Base-by-base conservation (phyloP, 1,140 invertebrate genomes). In the Xylocopa sonorina region DNA sequence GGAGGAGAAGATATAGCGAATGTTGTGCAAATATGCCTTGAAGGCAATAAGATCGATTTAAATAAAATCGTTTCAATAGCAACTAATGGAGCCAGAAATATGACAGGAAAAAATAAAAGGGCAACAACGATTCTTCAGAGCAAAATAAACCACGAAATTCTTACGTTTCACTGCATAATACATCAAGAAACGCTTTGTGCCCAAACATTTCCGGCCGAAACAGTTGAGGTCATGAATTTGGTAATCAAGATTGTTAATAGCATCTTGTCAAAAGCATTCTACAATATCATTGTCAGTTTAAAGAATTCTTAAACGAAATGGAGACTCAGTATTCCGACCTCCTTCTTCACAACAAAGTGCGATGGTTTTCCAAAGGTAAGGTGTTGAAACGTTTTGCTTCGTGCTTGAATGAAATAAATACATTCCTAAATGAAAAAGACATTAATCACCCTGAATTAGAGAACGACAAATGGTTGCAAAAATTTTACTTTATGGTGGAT, bases 41-140 rank as follows among this genome's bases (percentile, higher is more conserved):
- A 88, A 79, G 64, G 87, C 62, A 50, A 87, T 84, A 43, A 83
- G 46, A 89, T 89, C 60, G 43, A 78, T 73, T 67, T 88, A 62
- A 69, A 87, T 88, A 88, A 87, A 88, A 86, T 90, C 68, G 85
- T 88, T 58, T 89, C 86, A 55, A 88, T 88, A 71, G 69, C 84
- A 82, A 88, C 66, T 34, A 48, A 68, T 53, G 66, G 66, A 69
- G 82, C 82, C 41, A 82, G 71, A 80, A 85, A 85, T 83, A 87
- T 89, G 75, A 80, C 82, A 64, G 83, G 83, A 71, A 68, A 63
- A 81, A 81, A 79, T 62, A 62, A 62, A 62, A 27, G 58, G 58
- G 34, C 34, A 38, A 62, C 58, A 62, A 62, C 32, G 58, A 87
- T 86, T 86, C 69, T 89, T 63, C 57, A 80, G 68, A 67, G 73